Percentiles rank a stretch among this genome's conserved stretches.
phyloP scores from a whole-genome alignment of 2,113 vertebrate genomes.

The Rhinoptilus africanus region DNA sequence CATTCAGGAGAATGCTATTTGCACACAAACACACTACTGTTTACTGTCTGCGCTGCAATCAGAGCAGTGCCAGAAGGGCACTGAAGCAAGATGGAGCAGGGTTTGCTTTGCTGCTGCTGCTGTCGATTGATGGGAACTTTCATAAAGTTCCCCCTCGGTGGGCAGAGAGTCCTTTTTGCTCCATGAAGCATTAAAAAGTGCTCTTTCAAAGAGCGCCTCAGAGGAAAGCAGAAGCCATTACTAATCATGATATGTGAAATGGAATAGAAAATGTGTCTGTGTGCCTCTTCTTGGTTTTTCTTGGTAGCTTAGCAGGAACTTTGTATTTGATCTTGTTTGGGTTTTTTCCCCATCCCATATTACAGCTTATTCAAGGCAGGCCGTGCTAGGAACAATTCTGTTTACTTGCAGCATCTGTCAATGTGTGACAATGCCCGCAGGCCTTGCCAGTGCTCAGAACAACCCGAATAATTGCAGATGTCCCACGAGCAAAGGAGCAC shows the following conservation, averaged over 20 bases:
- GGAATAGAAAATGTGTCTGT: neutral
- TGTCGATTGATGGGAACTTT: constrained; percentile 48
- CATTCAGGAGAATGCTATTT: constrained; percentile 69
- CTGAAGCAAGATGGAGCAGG: constrained; percentile 46
- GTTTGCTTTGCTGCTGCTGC: constrained; percentile 47
- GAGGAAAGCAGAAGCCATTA: neutral
- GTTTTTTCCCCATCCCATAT: rapidly evolving
- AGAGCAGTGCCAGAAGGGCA: constrained; percentile 60
- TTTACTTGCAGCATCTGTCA: neutral
- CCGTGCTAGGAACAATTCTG: neutral
- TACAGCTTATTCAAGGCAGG: neutral
- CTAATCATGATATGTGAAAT: neutral
- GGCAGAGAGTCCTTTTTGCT: neutral
- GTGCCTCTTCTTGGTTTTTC: neutral
- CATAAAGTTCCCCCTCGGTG: neutral
- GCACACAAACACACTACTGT: constrained; percentile 66
- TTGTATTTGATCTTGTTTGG: neutral
- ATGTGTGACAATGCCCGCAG: rapidly evolving
- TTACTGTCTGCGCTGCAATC: constrained; percentile 58
- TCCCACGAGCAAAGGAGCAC: neutral
- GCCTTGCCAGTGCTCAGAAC: neutral
- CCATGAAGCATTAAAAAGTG: neutral
- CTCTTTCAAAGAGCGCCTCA: neutral
- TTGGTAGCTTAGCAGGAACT: neutral
- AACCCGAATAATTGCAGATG: neutral